Evolutionary conservation across 2,113 vertebrate genomes (phyloP).

Genomic region (Forbesichthys agassizii): DNA sequence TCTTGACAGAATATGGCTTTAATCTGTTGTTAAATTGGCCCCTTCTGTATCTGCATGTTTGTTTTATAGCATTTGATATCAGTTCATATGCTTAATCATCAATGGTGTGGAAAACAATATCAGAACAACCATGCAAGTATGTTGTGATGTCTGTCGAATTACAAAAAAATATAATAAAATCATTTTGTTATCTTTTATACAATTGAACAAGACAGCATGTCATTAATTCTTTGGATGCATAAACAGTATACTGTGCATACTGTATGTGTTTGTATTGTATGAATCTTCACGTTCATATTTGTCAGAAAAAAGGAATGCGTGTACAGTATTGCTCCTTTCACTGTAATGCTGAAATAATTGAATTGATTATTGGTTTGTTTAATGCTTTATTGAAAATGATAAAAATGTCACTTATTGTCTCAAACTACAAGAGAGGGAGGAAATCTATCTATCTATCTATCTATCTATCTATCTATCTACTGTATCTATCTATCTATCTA

Average conservation of each 20-base stretch:
- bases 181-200: slow-evolving; percentile 78
- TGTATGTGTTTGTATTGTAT: slow-evolving; percentile 9
- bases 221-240: slow-evolving; percentile 48
- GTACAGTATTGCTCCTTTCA: no score
- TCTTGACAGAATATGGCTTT: slow-evolving; percentile 68
- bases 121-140: slow-evolving; percentile 70
- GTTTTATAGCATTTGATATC: slow-evolving; percentile 68
- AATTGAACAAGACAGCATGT: slow-evolving; percentile 48
- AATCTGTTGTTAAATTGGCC: slow-evolving; percentile 60
- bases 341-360: no score
- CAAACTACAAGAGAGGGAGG: not conserved
- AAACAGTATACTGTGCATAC: not conserved
- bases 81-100: slow-evolving; percentile 59
- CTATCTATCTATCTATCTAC: slow-evolving; percentile 24
- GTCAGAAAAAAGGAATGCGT: not conserved
- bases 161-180: slow-evolving; percentile 71
- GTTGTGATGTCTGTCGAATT: slow-evolving; percentile 73
- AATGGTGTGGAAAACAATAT: slow-evolving; percentile 56
- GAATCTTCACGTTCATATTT: slow-evolving; percentile 11
- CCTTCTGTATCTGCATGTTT: slow-evolving; percentile 67
- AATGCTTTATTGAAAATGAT: slow-evolving; percentile 18
- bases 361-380: slow-evolving; percentile 3
- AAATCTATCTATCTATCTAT: slow-evolving; percentile 22
- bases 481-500: slow-evolving; percentile 19
- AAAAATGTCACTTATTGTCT: slow-evolving; percentile 41